Evolutionary conservation across 2,797 vertebrate species (phyloP).

Genomic region (Sciaenops ocellatus): DNA sequence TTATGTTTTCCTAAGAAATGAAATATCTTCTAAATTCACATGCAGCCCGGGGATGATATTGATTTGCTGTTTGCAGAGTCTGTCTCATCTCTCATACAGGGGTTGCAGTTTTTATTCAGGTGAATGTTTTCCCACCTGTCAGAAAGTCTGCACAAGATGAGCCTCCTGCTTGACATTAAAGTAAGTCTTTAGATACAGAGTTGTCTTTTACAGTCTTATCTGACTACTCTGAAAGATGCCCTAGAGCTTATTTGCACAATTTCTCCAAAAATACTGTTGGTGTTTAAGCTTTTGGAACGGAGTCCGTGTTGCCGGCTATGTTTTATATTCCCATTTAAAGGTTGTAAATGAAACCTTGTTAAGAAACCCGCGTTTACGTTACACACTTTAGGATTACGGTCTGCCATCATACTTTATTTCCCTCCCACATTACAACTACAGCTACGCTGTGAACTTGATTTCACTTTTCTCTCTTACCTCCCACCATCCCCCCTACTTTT

Average conservation of each 20-base stretch:
- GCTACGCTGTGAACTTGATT: conserved; percentile 77
- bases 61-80: conserved; percentile 80
- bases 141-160: conserved; percentile 68
- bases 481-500: conserved; percentile 75
- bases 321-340: background rate
- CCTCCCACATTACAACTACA: conserved; percentile 56
- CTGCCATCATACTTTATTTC: conserved; percentile 47
- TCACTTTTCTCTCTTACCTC: conserved; percentile 72
- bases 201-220: conserved; percentile 45
- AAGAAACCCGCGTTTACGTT: background rate
- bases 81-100: conserved; percentile 76
- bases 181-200: conserved; percentile 45
- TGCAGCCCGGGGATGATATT: conserved; percentile 77
- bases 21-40: conserved; percentile 71
- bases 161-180: conserved; percentile 61
- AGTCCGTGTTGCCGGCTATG: background rate
- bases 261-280: conserved; percentile 3
- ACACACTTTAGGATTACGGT: conserved; percentile 32
- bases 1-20: conserved; percentile 60
- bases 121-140: conserved; percentile 79
- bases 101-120: conserved; percentile 68
- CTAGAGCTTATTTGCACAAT: conserved; percentile 31
- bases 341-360: conserved; percentile 28
- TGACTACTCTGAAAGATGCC: conserved; percentile 33
- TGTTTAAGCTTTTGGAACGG: background rate